Evolutionary conservation across 2,113 vertebrate genomes (phyloP).

Genomic region (Lepisosteus oculatus): DNA sequence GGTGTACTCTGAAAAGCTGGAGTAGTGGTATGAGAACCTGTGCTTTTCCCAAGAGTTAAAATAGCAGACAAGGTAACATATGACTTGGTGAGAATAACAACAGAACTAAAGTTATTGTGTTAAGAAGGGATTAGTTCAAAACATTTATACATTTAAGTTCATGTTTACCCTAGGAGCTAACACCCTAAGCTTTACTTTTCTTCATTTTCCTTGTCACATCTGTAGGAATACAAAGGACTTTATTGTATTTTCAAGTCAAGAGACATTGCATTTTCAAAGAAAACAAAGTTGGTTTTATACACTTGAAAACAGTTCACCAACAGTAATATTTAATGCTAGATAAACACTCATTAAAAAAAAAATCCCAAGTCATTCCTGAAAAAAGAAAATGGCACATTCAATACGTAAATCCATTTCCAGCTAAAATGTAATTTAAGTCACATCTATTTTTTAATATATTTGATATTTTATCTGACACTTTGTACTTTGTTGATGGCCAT

Average conservation of each 20-base stretch:
- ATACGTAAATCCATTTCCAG: too few relatives aligned
- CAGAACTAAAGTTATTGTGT: constrained; percentile 38
- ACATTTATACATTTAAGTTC: constrained; percentile 47
- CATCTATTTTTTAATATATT: too few relatives aligned
- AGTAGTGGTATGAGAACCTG: not conserved
- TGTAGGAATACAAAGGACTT: constrained; percentile 79
- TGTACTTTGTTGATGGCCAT: too few relatives aligned
- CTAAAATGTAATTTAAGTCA: too few relatives aligned
- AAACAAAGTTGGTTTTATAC: constrained; percentile 18
- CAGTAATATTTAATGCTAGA: too few relatives aligned
- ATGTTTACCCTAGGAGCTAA: constrained; percentile 80
- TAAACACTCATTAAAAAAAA: too few relatives aligned
- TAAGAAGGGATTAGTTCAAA: constrained; percentile 57
- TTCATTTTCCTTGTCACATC: constrained; percentile 80
- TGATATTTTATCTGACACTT: too few relatives aligned
- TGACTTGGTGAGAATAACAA: constrained; percentile 29
- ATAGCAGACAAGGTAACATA: constrained; percentile 63
- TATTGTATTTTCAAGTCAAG: constrained; percentile 44
- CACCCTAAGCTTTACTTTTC: constrained; percentile 74
- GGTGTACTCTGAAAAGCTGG: too few relatives aligned
- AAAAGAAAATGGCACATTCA: too few relatives aligned
- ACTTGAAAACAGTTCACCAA: constrained; percentile 30
- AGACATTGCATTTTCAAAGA: constrained; percentile 1
- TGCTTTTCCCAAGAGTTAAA: not conserved
- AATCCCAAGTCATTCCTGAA: too few relatives aligned